phyloP scores from a whole-genome alignment of 1,140 invertebrate genomes.

The Bombus huntii region DNA sequence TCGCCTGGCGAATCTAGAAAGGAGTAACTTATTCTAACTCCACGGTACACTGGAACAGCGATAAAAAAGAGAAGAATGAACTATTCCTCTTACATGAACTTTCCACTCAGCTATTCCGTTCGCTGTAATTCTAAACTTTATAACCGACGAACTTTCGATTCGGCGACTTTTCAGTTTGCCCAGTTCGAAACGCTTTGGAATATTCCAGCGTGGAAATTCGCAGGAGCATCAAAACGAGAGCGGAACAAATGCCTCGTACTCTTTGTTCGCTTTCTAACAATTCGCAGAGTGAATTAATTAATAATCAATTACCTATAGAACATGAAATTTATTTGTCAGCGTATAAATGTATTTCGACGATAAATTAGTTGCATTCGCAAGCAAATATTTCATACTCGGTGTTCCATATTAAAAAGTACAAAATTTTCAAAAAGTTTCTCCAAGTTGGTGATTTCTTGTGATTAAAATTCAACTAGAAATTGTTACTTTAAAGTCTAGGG shows the following conservation, averaged over 20 bases:
- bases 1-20: neutral
- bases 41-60: neutral
- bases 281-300: neutral
- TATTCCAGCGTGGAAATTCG: neutral
- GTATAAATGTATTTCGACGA: neutral
- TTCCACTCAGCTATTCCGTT: neutral
- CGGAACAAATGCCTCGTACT: neutral
- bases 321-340: neutral
- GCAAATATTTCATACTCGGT: neutral
- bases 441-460: neutral
- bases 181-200: too few species aligned
- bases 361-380: neutral
- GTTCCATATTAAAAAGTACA: neutral
- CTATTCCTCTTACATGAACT: neutral
- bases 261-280: neutral
- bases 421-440: neutral
- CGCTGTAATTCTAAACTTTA: slow-evolving; percentile 6
- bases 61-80: neutral
- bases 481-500: too few species aligned
- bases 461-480: neutral
- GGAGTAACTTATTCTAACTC: neutral
- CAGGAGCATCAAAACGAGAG: neutral
- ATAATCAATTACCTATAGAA: too few species aligned
- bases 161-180: neutral
- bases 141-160: slow-evolving; percentile 14